These are phyloP conservation scores for Acronicta leporina DNA, from an alignment of 2,888 invertebrate species.

Conservation along the genomic window DNA sequence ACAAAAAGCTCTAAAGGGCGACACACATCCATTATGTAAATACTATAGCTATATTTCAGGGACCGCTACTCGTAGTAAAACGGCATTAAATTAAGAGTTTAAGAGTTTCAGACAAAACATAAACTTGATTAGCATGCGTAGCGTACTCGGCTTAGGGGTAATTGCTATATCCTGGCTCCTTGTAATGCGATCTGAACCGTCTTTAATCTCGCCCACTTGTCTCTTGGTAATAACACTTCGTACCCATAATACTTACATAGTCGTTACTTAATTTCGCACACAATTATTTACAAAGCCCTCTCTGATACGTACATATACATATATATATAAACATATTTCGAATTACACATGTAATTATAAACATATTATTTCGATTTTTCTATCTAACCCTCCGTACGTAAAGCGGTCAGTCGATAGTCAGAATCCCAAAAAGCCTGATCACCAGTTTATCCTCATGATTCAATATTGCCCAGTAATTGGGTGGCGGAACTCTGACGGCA, in stretches of 20 bases:
- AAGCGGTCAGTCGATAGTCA: too few species aligned
- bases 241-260: constrained; percentile 34
- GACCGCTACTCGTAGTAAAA: constrained; percentile 41
- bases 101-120: constrained; percentile 55
- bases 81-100: constrained; percentile 50
- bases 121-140: constrained; percentile 63
- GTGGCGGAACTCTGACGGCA: too few species aligned
- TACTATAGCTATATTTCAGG: constrained; percentile 38
- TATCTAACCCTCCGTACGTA: too few species aligned
- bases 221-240: constrained; percentile 27
- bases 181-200: constrained; percentile 55
- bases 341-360: too few species aligned
- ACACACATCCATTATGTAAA: constrained; percentile 31
- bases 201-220: constrained; percentile 55
- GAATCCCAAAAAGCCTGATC: too few species aligned
- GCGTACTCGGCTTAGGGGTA: constrained; percentile 54
- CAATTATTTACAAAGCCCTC: constrained; percentile 39
- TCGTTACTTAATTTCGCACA: constrained; percentile 44
- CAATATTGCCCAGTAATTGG: too few species aligned
- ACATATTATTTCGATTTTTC: too few species aligned
- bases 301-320: constrained; percentile 35
- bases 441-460: too few species aligned
- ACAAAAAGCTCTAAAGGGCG: constrained; percentile 10
- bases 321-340: background rate
- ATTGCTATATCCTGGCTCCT: constrained; percentile 62